phyloP scores from a whole-genome alignment of 2,113 vertebrate species.

The Lasiurus borealis region DNA sequence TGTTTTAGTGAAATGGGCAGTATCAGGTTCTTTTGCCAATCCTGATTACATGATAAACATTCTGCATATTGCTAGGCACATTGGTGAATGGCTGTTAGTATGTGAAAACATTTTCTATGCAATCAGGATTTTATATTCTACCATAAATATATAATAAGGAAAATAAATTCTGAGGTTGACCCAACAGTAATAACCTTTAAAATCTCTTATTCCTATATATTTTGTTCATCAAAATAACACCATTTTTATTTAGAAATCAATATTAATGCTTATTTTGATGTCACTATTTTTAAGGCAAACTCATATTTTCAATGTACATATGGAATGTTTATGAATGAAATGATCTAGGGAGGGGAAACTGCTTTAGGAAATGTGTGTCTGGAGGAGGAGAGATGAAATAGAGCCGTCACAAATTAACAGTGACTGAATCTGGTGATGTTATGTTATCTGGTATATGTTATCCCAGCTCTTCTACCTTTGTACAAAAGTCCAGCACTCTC shows the following conservation, averaged over 20 bases:
- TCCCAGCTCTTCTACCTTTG: not conserved
- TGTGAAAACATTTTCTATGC: not conserved
- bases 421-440: not conserved
- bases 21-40: not conserved
- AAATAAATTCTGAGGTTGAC: not conserved
- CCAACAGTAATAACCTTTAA: not conserved
- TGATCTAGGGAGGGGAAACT: not conserved
- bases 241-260: slow-evolving; percentile 1
- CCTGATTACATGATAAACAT: not conserved
- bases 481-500: not conserved
- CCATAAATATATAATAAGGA: not conserved
- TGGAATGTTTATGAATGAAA: not conserved
- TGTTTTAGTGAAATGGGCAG: not conserved
- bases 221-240: not conserved
- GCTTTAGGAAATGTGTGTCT: not conserved
- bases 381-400: not conserved
- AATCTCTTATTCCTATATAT: not conserved
- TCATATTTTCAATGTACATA: not conserved
- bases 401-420: not conserved
- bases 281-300: not conserved
- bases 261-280: not conserved
- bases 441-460: not conserved
- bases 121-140: not conserved
- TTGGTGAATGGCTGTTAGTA: not conserved
- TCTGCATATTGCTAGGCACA: not conserved